Conservation (phyloP, 2,113 vertebrate species). For the Lophotis ruficrista region DNA sequence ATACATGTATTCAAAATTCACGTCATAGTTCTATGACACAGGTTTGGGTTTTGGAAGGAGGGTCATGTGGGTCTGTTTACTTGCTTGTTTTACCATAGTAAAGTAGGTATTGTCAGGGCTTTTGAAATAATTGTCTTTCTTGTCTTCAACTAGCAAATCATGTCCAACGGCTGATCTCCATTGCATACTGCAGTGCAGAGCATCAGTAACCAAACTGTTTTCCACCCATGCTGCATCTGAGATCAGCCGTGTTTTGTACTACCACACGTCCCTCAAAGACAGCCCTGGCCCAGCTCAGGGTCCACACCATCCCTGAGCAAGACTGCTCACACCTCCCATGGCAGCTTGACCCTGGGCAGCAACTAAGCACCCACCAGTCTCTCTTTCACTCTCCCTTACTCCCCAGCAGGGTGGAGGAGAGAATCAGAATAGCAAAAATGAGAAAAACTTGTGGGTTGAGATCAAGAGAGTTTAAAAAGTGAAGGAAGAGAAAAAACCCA, state of each 20-base stretch:
- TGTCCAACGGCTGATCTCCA: not conserved
- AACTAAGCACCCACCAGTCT: not conserved
- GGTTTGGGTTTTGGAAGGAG: accelerated
- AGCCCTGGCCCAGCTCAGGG: not conserved
- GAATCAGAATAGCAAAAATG: not conserved
- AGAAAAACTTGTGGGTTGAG: not conserved
- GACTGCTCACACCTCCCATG: accelerated
- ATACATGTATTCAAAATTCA: not conserved
- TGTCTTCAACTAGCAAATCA: not conserved
- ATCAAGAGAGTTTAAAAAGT: not conserved
- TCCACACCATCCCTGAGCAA: not conserved
- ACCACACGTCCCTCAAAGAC: not conserved
- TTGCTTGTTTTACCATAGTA: not conserved
- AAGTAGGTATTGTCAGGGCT: not conserved
- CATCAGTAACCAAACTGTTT: not conserved
- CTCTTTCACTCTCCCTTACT: not conserved
- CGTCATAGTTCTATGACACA: not conserved
- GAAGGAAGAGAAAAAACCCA: not conserved
- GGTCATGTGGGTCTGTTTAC: accelerated
- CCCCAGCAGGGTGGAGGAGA: accelerated
- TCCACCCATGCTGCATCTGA: not conserved
- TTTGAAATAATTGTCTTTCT: not conserved
- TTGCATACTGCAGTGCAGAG: not conserved
- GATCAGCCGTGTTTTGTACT: not conserved
- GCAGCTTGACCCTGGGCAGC: not conserved